These are phyloP conservation scores for Aldrovandia affinis DNA, from an alignment of 2,797 vertebrate genomes.

Conservation along the genomic window DNA sequence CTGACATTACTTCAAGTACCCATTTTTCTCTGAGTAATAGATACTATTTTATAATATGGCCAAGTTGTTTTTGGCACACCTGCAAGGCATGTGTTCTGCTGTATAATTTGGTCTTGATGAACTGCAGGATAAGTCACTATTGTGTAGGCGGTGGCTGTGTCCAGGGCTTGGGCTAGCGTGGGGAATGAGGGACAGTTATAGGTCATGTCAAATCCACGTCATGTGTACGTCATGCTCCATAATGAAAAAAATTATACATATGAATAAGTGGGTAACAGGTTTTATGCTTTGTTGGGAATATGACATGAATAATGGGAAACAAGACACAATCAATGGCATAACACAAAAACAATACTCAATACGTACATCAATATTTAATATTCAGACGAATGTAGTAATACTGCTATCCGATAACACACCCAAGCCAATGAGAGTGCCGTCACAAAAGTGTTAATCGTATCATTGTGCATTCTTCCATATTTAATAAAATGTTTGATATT, in stretches of 20 bases:
- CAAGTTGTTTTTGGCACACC: conserved; percentile 18
- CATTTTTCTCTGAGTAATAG: conserved; percentile 5
- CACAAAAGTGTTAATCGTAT: conserved; percentile 21
- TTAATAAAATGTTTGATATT: background rate
- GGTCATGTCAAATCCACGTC: background rate
- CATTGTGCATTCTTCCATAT: conserved; percentile 15
- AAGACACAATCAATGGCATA: conserved; percentile 29
- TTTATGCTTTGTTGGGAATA: conserved; percentile 1
- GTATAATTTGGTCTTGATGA: conserved; percentile 18
- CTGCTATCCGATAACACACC: conserved; percentile 25
- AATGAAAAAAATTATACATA: background rate
- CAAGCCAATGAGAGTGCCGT: conserved; percentile 16
- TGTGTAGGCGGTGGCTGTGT: background rate
- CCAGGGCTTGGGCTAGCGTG: too few relatives aligned
- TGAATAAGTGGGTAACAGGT: background rate
- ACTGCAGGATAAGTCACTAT: background rate
- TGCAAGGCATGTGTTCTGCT: conserved; percentile 24
- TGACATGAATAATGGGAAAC: conserved; percentile 18
- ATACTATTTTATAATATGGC: background rate
- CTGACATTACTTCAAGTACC: background rate
- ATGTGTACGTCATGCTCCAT: background rate
- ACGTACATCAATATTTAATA: conserved; percentile 29
- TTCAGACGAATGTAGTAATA: conserved; percentile 21
- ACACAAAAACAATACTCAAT: conserved; percentile 26
- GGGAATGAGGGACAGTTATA: background rate